Evolutionary conservation across 2,797 vertebrate species (phyloP), one percentile per base, ranked within the genome.

Genomic region (Neoniphon sammara): DNA sequence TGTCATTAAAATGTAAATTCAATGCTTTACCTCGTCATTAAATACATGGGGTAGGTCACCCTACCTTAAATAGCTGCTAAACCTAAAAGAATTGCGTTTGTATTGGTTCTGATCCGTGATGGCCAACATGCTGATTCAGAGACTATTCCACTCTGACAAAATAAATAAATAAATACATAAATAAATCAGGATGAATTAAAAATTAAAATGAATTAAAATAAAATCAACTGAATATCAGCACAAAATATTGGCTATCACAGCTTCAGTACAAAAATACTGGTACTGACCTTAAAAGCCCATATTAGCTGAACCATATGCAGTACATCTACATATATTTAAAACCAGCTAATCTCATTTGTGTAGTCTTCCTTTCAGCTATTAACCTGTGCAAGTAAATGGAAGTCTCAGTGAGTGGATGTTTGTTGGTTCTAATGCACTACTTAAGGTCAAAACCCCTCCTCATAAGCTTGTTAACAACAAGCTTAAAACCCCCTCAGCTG

Each of bases 381-480:
- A 63, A 50, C 27, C 73, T 82, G 36, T 65, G 74, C 69, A 76
- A 61, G 77, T 81, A 15, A 58, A 58, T 18, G n/a, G 9, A 82
- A 75, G 66, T 56, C 63, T n/a, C 18, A 20, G 2, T 17, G 12
- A 78, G 79, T 58, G 73, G 61, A 69, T 84, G 82, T 88, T 85
- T 82, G 59, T 30, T 39, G 18, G 49, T 64, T 79, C 50, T 89
- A 80, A 89, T 87, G 75, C 60, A 73, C 66, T 82, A 81, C 80
- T 86, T 82, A 64, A 78, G 85, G 85, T 86, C 80, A 88, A 85
- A 85, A 66, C 18, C 30, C 70, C 62, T 70, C 75, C 88, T 87
- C 54, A 80, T 90, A 89, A 88, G 85, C 88, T 83, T 81, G 84
- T 87, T 88, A 91, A 90, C 63, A 60, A 66, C 89, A 85, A 84